A percentile compares a stretch with the other conserved stretches of the same genome.
phyloP scores from a whole-genome alignment of 2,797 vertebrate genomes.

The Sebastiscus tertius region DNA sequence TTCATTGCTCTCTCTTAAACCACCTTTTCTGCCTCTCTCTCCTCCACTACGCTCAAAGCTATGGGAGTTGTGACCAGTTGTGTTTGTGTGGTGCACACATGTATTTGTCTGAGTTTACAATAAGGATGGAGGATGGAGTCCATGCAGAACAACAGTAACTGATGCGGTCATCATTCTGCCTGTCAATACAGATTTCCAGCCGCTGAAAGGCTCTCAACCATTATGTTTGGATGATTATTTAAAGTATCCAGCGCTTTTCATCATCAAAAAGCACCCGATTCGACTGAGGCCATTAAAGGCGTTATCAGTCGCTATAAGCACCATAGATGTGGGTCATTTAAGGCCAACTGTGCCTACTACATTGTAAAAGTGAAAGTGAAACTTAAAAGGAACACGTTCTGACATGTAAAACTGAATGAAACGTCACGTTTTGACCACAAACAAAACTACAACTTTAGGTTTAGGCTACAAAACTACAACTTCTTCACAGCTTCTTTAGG shows the following conservation, averaged over 20 bases:
- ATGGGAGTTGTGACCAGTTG: background rate
- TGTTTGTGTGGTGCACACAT: background rate
- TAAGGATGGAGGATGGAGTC: background rate
- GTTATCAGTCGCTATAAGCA: no score
- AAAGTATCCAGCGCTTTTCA: background rate
- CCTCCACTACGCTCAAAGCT: background rate
- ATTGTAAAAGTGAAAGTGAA: no score
- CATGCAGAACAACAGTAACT: background rate
- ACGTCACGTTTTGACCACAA: no score
- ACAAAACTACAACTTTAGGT: no score
- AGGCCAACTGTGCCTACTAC: no score
- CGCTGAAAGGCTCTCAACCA: background rate
- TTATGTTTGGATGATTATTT: background rate
- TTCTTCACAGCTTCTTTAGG: no score
- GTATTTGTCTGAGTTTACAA: background rate
- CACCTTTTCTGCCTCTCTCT: background rate
- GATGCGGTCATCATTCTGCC: background rate
- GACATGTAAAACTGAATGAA: no score
- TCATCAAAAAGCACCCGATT: background rate
- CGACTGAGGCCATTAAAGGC: no score
- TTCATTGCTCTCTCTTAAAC: constrained; percentile 7
- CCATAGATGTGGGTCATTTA: no score
- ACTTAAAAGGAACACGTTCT: no score
- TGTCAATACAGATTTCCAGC: background rate
- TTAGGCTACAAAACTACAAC: no score